Base-by-base conservation (phyloP, 1,140 invertebrate genomes). In the Drosophila pseudoananassae region DNA sequence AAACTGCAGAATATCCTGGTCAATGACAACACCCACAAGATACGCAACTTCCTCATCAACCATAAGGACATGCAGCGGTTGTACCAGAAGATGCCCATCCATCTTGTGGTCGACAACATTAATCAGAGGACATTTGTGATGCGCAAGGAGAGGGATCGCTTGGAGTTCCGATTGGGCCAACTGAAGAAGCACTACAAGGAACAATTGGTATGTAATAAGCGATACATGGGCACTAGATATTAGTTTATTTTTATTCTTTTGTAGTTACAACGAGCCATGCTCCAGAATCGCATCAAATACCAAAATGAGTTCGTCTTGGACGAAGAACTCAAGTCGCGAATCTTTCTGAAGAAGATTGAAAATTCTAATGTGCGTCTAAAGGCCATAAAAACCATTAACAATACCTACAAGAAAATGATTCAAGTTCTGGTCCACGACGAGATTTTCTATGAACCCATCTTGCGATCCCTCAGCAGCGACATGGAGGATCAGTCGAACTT, bases 91-190 rank as follows among this genome's bases (percentile, higher is more conserved):
- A 92, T 92, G 91, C 91, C 91, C 17, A 76, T 90, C 38, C 69
- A 91, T 27, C 31, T 77, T 40, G 82, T 92, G 8, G 82, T 85
- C 14, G 91, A 92, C 23, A 91, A 92, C 17, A 90, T 92, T 3
- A 91, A 92, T 76, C 87, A 91, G 47, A 79, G 85, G 0, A 91
- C 91, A 4, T 92, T 92, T 83, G 81, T 88, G 4, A 51, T 90
- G 75, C 79, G 90, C 0, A 92, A 92, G 43, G 88, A 92, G 47
- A 76, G 87, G 1, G 91, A 92, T 81, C 90, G 88, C 8, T 56
- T 91, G 4, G 57, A 76, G 40, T 79, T 76, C 56, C 81, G 85
- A 0, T 56, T 88, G 10, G 54, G 72, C 40, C 75, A 91, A 27
- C 51, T 88, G 0, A 90, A 89, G 23, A 50, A 71, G 23, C 55